Percentiles rank a stretch among this genome's conserved stretches.
These are phyloP conservation scores for Mola mola DNA, from an alignment of 2,113 vertebrate species.

Conservation along the genomic window DNA sequence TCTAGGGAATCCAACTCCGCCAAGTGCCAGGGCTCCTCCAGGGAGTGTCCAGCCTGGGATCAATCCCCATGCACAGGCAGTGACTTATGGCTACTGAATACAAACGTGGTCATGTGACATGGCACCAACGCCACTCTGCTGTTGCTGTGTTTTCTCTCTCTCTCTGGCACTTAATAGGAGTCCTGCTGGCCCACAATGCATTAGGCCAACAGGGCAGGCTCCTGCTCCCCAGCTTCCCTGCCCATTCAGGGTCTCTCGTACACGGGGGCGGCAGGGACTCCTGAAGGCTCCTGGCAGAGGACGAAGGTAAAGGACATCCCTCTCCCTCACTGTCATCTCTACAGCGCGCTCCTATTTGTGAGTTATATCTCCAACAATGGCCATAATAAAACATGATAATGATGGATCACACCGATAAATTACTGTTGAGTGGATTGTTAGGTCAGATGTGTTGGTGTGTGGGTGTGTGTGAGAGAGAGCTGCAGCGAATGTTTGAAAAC, in stretches of 20 bases:
- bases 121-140: constrained; percentile 80
- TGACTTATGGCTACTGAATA: constrained; percentile 95
- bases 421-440: constrained; percentile 80
- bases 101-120: constrained; percentile 91
- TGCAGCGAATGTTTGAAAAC: constrained; percentile 44
- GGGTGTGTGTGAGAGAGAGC: constrained; percentile 46
- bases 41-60: constrained; percentile 88
- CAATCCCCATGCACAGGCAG: constrained; percentile 85
- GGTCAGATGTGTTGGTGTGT: constrained; percentile 62
- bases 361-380: constrained; percentile 79
- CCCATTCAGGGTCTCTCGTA: constrained; percentile 65
- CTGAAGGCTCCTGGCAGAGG: constrained; percentile 74
- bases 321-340: constrained; percentile 76
- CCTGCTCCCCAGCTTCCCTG: constrained; percentile 54
- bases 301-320: constrained; percentile 80
- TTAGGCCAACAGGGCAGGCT: constrained; percentile 58
- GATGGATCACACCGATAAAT: constrained; percentile 82
- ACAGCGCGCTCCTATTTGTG: constrained; percentile 72
- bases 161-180: constrained; percentile 79
- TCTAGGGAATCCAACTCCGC: constrained; percentile 89
- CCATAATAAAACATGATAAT: constrained; percentile 84
- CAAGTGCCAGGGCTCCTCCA: constrained; percentile 85
- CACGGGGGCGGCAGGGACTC: constrained; percentile 60
- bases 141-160: constrained; percentile 77
- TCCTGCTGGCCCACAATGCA: constrained; percentile 81